Conservation (phyloP, 2,888 invertebrate species). For the Athalia rosae region DNA sequence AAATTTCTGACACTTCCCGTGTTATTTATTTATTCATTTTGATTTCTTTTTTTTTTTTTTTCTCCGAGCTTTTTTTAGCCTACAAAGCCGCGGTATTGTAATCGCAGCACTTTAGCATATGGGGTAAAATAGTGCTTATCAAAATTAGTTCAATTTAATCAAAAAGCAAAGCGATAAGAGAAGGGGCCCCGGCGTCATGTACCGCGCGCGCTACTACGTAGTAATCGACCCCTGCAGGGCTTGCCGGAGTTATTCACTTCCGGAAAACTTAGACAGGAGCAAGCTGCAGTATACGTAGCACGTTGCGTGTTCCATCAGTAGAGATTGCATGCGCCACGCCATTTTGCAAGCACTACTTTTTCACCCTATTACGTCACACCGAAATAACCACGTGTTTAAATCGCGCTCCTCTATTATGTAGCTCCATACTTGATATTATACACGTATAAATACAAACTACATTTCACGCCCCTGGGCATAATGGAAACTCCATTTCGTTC, state of each 20-base stretch:
- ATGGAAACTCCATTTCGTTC: conserved; percentile 19
- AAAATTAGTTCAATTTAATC: not conserved
- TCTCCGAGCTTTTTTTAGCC: too few species aligned
- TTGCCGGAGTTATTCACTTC: conserved; percentile 12
- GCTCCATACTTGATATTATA: conserved; percentile 5
- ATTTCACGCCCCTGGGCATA: not conserved
- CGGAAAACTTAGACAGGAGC: conserved; percentile 25
- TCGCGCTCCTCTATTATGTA: not conserved
- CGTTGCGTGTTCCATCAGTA: conserved; percentile 25
- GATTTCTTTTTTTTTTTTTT: too few species aligned
- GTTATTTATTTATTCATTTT: too few species aligned
- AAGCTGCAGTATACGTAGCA: not conserved
- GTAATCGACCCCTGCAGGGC: conserved; percentile 17
- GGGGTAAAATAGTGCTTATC: not conserved
- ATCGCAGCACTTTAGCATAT: too few species aligned
- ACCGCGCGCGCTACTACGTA: not conserved
- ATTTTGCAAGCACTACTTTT: conserved; percentile 25
- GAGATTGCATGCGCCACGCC: conserved; percentile 35
- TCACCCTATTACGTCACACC: conserved; percentile 31
- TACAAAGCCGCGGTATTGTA: too few species aligned
- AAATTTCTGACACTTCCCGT: too few species aligned
- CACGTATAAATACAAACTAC: too few species aligned
- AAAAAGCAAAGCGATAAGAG: not conserved
- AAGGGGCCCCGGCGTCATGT: too few species aligned
- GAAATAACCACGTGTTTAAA: not conserved